A percentile compares a stretch with the other conserved stretches of the same genome.
These are phyloP conservation scores for Myotis vivesi DNA, from an alignment of 2,797 vertebrate genomes.

Conservation along the genomic window DNA sequence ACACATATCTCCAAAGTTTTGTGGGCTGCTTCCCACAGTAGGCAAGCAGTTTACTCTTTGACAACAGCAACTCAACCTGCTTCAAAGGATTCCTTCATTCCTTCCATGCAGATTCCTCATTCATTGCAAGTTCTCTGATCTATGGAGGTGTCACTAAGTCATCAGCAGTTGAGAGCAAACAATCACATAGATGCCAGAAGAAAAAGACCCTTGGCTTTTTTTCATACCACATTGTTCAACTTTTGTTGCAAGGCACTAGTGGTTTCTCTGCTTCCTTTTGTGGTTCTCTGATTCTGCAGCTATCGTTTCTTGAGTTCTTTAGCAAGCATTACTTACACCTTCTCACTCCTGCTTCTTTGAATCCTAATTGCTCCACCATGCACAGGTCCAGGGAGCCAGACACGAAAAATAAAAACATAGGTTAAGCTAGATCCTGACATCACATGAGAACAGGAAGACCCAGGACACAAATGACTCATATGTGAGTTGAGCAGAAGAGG, in stretches of 20 bases:
- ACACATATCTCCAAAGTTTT: slow-evolving; percentile 30
- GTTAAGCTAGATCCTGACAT: not conserved
- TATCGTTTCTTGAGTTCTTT: slow-evolving; percentile 1
- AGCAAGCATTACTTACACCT: not conserved
- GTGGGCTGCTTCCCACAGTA: slow-evolving; percentile 55
- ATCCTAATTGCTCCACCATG: not conserved
- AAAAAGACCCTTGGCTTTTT: not conserved
- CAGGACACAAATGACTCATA: not conserved
- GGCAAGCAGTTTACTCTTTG: slow-evolving; percentile 74
- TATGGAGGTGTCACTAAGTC: not conserved
- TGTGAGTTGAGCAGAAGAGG: not conserved
- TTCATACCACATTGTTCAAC: not conserved
- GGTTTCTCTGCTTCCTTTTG: slow-evolving; percentile 34
- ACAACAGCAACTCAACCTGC: slow-evolving; percentile 52
- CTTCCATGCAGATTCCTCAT: slow-evolving; percentile 62
- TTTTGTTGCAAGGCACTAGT: not conserved
- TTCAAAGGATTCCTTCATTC: slow-evolving; percentile 69
- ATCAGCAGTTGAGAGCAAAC: not conserved
- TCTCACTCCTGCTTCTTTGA: not conserved
- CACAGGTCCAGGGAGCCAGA: not conserved
- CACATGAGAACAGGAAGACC: not conserved
- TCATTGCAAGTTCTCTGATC: slow-evolving; percentile 60
- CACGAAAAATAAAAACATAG: not conserved
- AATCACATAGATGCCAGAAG: not conserved
- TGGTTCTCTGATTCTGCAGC: slow-evolving; percentile 33